A percentile compares a stretch with the other conserved stretches of the same genome.
Evolutionary conservation across 2,888 invertebrate genomes (phyloP).

Genomic region (Molorchus minor): DNA sequence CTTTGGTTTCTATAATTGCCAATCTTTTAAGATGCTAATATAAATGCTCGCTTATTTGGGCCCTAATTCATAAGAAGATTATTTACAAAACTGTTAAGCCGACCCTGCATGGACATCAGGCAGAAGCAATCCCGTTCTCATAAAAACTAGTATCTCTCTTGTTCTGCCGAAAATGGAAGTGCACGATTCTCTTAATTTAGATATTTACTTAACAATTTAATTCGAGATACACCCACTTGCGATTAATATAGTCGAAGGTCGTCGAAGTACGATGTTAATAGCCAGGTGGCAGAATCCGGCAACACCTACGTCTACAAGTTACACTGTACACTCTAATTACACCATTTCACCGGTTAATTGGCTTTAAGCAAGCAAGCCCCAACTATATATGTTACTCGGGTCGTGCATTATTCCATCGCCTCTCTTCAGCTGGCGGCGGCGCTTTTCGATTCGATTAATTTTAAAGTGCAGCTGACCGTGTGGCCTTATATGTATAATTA

Average conservation of each 20-base stretch:
- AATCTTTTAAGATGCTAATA: too few species aligned
- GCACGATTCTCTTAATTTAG: constrained; percentile 1
- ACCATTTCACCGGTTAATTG: constrained; percentile 44
- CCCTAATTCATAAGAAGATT: too few species aligned
- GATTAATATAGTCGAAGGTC: constrained; percentile 21
- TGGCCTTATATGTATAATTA: too few species aligned
- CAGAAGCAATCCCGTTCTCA: neutral
- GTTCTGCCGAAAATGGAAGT: neutral
- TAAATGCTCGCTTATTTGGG: too few species aligned
- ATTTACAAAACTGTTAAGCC: too few species aligned
- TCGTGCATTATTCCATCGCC: constrained; percentile 21
- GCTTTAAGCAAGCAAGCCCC: constrained; percentile 39
- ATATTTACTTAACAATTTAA: constrained; percentile 8
- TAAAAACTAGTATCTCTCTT: neutral
- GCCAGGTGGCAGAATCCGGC: constrained; percentile 33
- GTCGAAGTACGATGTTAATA: constrained; percentile 31
- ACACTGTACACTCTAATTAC: constrained; percentile 39
- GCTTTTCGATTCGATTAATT: neutral
- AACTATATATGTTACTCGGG: constrained; percentile 23
- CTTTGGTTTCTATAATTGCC: too few species aligned
- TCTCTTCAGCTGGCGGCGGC: neutral
- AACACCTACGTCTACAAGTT: constrained; percentile 34
- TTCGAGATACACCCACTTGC: constrained; percentile 5
- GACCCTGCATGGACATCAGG: too few species aligned
- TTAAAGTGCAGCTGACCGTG: constrained; percentile 2